Conservation (phyloP, 1,140 invertebrate genomes). For the Leptoteleia sp. region DNA sequence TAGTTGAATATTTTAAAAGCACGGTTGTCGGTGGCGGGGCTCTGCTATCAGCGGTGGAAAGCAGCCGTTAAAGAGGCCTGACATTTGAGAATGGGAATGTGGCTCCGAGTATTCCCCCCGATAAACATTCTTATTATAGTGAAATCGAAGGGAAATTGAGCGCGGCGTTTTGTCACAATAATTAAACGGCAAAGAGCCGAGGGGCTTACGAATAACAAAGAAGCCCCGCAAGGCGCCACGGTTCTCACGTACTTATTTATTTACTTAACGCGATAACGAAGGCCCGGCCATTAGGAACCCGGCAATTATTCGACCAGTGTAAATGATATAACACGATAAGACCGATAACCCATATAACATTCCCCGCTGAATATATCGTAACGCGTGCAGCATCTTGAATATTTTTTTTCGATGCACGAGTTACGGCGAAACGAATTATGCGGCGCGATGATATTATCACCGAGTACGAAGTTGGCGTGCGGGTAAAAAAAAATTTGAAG, state of each 20-base stretch:
- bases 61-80: constrained; percentile 18
- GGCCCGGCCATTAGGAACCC: constrained; percentile 41
- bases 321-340: constrained; percentile 38
- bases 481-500: too few species aligned
- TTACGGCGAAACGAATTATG: not conserved
- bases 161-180: constrained; percentile 66
- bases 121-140: constrained; percentile 54
- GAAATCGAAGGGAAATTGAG: constrained; percentile 67
- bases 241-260: constrained; percentile 53
- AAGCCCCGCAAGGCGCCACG: constrained; percentile 39
- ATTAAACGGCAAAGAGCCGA: constrained; percentile 57
- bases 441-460: not conserved
- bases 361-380: constrained; percentile 28
- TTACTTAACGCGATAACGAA: constrained; percentile 45
- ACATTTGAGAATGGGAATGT: constrained; percentile 43
- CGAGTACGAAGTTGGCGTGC: not conserved
- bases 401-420: not conserved
- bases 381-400: constrained; percentile 3
- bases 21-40: not conserved
- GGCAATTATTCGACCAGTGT: constrained; percentile 43
- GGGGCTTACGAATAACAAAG: constrained; percentile 35
- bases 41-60: constrained; percentile 34
- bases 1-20: constrained; percentile 25
- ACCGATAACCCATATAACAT: constrained; percentile 32
- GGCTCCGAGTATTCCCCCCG: constrained; percentile 19